These are phyloP conservation scores for Troilus luridus DNA, from an alignment of 2,888 invertebrate genomes.

Conservation along the genomic window DNA sequence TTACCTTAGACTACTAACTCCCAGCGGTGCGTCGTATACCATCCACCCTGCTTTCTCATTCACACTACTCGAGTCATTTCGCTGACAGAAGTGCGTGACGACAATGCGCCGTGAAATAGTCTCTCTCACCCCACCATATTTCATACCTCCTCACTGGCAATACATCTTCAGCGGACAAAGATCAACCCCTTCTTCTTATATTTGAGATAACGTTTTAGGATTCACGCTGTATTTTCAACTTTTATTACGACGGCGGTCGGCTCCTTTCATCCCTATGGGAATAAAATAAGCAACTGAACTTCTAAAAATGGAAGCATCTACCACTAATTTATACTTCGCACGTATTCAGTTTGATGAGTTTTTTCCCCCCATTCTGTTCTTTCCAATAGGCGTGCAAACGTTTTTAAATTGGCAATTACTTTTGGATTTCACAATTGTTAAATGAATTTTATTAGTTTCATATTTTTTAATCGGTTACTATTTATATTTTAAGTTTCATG, in stretches of 20 bases:
- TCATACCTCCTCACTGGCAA: not conserved
- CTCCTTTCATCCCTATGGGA: slow-evolving; percentile 19
- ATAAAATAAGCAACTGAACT: not conserved
- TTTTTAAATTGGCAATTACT: slow-evolving; percentile 20
- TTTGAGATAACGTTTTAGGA: slow-evolving; percentile 39
- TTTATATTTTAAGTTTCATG: not conserved
- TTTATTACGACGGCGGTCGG: slow-evolving; percentile 31
- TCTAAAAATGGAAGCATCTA: slow-evolving; percentile 17
- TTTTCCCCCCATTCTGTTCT: not conserved
- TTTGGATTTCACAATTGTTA: slow-evolving; percentile 2
- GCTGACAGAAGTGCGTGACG: slow-evolving; percentile 4
- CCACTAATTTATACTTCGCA: slow-evolving; percentile 26
- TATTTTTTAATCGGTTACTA: not conserved
- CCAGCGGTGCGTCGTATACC: not conserved
- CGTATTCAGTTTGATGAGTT: not conserved
- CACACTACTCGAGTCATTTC: not conserved
- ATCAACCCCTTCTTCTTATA: not conserved
- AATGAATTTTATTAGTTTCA: not conserved
- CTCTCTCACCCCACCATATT: not conserved
- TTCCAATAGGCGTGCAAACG: not conserved
- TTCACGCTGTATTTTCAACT: slow-evolving; percentile 46
- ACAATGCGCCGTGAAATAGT: slow-evolving; percentile 32
- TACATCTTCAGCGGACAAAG: slow-evolving; percentile 22
- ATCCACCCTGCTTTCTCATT: not conserved
- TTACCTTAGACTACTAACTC: not conserved